Percentiles rank a stretch among this genome's conserved stretches.
Evolutionary conservation across 2,113 vertebrate genomes (phyloP).

Genomic region (Syngnathus scovelli): DNA sequence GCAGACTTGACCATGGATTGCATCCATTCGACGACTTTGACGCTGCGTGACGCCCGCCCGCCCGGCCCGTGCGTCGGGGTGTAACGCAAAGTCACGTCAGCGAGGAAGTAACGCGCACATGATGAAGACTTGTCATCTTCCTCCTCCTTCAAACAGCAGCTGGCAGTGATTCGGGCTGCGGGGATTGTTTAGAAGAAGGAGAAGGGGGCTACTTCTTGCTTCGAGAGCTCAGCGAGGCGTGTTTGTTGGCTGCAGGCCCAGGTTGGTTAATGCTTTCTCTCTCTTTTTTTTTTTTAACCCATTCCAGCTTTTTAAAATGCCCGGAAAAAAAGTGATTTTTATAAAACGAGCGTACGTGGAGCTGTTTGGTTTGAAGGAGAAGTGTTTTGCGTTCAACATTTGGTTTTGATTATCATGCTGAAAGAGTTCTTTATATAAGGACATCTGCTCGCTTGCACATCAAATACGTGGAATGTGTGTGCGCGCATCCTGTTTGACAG

Average conservation of each 20-base stretch:
- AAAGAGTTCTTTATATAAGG: neutral
- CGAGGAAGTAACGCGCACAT: neutral
- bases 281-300: neutral
- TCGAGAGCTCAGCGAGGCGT: neutral
- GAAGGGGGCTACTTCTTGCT: neutral
- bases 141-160: constrained; percentile 3
- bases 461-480: neutral
- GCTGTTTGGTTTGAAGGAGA: neutral
- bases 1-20: constrained; percentile 36
- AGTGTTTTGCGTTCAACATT: neutral
- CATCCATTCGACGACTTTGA: constrained; percentile 5
- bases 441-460: neutral
- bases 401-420: neutral
- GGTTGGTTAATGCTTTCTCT: neutral
- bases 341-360: neutral
- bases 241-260: neutral
- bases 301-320: neutral
- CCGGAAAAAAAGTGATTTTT: neutral
- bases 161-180: neutral
- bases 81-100: neutral
- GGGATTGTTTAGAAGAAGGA: constrained; percentile 5
- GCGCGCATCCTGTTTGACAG: constrained; percentile 4
- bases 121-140: constrained; percentile 3
- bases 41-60: constrained; percentile 19
- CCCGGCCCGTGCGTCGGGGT: constrained; percentile 26